Evolutionary conservation across 2,888 invertebrate genomes (phyloP), one percentile per base, ranked within the genome.

Genomic region (Oithona nana): DNA sequence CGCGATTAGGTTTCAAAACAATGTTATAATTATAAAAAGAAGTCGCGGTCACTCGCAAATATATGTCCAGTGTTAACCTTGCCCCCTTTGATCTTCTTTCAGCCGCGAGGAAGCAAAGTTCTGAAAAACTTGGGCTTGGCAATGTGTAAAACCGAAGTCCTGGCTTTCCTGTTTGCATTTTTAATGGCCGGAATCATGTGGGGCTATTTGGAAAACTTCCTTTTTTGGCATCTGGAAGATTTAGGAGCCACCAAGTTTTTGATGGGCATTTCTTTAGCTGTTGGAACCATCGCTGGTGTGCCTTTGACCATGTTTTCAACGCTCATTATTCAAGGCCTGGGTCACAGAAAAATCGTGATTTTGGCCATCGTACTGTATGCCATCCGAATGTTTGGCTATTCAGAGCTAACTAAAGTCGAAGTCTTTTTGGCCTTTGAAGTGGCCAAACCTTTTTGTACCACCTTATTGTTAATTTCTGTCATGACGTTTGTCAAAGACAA

Each of bases 131-230:
- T 86, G 54, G 75, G 82, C 65, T 72, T 75, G 16, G 82, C 84
- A 48, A 75, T 84, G 65, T 80, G 77, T 66, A 83, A 83, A 69
- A 70, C 82, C 28, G 85, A 86, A 74, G 77, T 84, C 63, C 78
- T 82, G 8, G 81, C 82, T 16, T 76, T 86, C n/a, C 81, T 85
- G 67, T 75, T 82, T 28, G 83, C 82, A 11, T 63, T 64, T 48
- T 24, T 16, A 64, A 64, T 74, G 72, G 11, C 72, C 84, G 85
- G 85, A 31, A 82, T 81, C 26, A 83, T 83, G n/a, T 86, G 84
- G 84, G 86, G 86, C 48, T 85, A 83, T 73, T 81, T 86, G 67
- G 86, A 86, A 73, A 85, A 83, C 67, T 86, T 85, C 74, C 75
- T 86, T 29, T 86, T 86, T 73, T 85, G 85, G 83, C 75, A 85